phyloP scores from a whole-genome alignment of 2,797 vertebrate genomes.

The Sphenopsis melanotis region DNA sequence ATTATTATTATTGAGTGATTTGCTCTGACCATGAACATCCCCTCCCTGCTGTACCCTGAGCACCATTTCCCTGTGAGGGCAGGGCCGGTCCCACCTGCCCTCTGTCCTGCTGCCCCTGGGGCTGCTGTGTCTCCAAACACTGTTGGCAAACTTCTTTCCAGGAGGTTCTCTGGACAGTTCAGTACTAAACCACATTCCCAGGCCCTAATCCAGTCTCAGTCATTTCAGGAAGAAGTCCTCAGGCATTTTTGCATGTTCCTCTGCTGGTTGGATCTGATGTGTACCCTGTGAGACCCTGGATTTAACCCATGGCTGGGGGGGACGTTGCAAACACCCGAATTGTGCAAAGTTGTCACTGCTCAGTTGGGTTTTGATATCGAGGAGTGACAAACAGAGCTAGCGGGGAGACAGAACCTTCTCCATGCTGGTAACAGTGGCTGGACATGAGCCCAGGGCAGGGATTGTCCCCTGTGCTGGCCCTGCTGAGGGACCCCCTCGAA shows the following conservation, averaged over 20 bases:
- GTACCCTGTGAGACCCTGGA: not conserved
- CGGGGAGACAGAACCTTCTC: rapidly evolving
- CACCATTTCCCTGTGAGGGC: not conserved
- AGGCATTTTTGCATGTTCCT: not conserved
- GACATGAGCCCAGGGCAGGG: not conserved
- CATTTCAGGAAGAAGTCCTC: not conserved
- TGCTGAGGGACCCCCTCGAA: not conserved
- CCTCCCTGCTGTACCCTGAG: not conserved
- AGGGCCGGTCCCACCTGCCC: not conserved
- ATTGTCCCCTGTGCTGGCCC: not conserved
- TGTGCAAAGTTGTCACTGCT: not conserved
- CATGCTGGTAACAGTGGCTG: rapidly evolving
- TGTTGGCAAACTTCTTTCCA: not conserved
- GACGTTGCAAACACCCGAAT: not conserved
- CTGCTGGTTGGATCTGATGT: rapidly evolving
- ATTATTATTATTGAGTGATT: not conserved
- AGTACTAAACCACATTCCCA: not conserved
- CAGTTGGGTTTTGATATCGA: rapidly evolving
- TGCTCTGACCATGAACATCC: not conserved
- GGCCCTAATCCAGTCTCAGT: not conserved
- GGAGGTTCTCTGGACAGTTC: not conserved
- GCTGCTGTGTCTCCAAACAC: not conserved
- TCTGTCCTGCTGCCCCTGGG: not conserved
- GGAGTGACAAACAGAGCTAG: not conserved
- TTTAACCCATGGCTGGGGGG: not conserved